A percentile compares a stretch with the other conserved stretches of the same genome.
Conservation (phyloP, 2,888 invertebrate species). For the Periphyllus acericola region DNA sequence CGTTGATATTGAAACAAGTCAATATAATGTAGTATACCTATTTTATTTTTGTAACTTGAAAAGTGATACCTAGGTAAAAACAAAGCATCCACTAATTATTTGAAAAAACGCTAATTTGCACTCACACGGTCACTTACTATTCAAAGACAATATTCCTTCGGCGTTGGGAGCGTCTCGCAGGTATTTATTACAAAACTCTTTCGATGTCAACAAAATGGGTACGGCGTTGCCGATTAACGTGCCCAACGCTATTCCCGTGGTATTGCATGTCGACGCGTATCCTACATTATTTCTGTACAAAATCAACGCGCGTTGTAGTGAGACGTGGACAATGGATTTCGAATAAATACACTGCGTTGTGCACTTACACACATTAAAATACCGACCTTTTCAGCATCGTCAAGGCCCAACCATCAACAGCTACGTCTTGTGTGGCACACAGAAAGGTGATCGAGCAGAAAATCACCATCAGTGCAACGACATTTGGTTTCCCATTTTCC, state of each 20-base stretch:
- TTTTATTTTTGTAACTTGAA: too few species aligned
- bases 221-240: conserved; percentile 96
- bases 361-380: not conserved
- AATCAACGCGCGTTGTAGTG: not conserved
- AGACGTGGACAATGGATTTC: not conserved
- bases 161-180: conserved; percentile 70
- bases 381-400: conserved; percentile 56
- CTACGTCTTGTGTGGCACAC: conserved; percentile 50
- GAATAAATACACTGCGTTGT: not conserved
- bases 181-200: conserved; percentile 95
- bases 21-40: too few species aligned
- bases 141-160: conserved; percentile 21
- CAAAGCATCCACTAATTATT: too few species aligned
- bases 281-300: conserved; percentile 85
- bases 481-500: conserved; percentile 32
- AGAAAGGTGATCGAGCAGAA: conserved; percentile 4
- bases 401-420: conserved; percentile 60
- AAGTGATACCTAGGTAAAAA: not conserved
- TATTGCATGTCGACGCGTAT: conserved; percentile 98
- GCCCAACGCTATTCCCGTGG: conserved; percentile 97
- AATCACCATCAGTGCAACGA: not conserved
- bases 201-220: conserved; percentile 94
- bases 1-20: too few species aligned
- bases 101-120: not conserved
- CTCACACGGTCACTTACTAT: not conserved